A percentile compares a stretch with the other conserved stretches of the same genome.
These are phyloP conservation scores for Hylaeus volcanicus DNA, from an alignment of 1,140 invertebrate species.

Conservation along the genomic window DNA sequence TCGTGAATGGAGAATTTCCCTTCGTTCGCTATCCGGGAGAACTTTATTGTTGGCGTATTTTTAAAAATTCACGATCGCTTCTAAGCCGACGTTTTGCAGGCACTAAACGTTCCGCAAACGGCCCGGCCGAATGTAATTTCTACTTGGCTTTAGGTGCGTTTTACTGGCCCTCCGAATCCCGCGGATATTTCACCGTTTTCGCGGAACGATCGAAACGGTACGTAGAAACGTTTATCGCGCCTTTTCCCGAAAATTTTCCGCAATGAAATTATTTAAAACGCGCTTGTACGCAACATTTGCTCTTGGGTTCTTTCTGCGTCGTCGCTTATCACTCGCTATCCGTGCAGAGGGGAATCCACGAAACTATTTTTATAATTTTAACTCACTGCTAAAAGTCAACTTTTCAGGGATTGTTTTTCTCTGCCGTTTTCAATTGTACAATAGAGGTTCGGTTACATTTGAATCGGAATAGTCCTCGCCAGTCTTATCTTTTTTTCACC, in stretches of 20 bases:
- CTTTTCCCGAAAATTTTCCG: not conserved
- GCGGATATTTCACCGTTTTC: slow-evolving; percentile 63
- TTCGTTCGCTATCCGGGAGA: slow-evolving; percentile 5
- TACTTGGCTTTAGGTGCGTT: slow-evolving; percentile 41
- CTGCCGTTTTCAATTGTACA: too few species aligned
- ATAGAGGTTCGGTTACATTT: not conserved
- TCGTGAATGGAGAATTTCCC: slow-evolving; percentile 33
- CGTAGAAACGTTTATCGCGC: slow-evolving; percentile 52
- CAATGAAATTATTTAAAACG: slow-evolving; percentile 8
- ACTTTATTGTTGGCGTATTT: slow-evolving; percentile 61
- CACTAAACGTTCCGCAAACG: slow-evolving; percentile 61
- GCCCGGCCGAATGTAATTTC: slow-evolving; percentile 47
- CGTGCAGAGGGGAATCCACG: too few species aligned
- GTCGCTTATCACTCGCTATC: slow-evolving; percentile 9
- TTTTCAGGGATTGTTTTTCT: too few species aligned
- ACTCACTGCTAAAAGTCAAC: too few species aligned
- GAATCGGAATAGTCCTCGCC: not conserved
- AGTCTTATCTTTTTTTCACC: not conserved
- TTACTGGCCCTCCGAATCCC: slow-evolving; percentile 40
- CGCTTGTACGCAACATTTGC: slow-evolving; percentile 33
- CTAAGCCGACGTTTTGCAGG: slow-evolving; percentile 55
- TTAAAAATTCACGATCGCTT: slow-evolving; percentile 61
- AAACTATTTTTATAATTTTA: not conserved
- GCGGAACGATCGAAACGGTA: slow-evolving; percentile 55
- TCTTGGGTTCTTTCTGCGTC: not conserved